Percentiles rank a stretch among this genome's conserved stretches.
These are phyloP conservation scores for Cacoxenus indagator DNA, from an alignment of 2,888 invertebrate species.

Conservation along the genomic window DNA sequence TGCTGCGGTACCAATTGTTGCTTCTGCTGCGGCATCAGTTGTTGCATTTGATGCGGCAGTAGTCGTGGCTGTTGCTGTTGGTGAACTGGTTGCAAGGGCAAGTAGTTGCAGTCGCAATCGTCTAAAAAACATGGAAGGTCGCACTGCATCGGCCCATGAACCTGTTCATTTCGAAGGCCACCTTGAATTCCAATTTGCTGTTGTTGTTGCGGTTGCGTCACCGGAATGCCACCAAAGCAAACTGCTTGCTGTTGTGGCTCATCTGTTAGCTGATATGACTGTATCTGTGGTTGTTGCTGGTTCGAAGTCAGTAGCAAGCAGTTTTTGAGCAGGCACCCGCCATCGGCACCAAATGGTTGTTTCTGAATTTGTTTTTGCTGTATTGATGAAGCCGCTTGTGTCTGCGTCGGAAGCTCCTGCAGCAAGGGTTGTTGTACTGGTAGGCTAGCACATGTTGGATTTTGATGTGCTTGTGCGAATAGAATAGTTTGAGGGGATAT, in stretches of 20 bases:
- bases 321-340: neutral
- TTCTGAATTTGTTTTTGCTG: slow-evolving; percentile 28
- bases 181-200: neutral
- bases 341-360: slow-evolving; percentile 24
- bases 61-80: slow-evolving; percentile 21
- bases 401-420: neutral
- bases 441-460: neutral
- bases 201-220: neutral
- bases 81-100: neutral
- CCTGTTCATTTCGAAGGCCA: neutral
- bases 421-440: neutral
- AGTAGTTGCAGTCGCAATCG: slow-evolving; percentile 2
- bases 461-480: neutral
- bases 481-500: neutral
- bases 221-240: neutral
- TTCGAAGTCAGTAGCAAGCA: neutral
- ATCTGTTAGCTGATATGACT: neutral
- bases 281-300: slow-evolving; percentile 24
- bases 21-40: neutral
- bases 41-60: slow-evolving; percentile 10
- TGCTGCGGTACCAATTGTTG: neutral
- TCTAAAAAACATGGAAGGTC: slow-evolving; percentile 12
- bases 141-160: neutral
- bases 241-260: neutral
- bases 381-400: too few species aligned